Conservation (phyloP, 2,113 vertebrate species). For the Cyprinodon variegatus region DNA sequence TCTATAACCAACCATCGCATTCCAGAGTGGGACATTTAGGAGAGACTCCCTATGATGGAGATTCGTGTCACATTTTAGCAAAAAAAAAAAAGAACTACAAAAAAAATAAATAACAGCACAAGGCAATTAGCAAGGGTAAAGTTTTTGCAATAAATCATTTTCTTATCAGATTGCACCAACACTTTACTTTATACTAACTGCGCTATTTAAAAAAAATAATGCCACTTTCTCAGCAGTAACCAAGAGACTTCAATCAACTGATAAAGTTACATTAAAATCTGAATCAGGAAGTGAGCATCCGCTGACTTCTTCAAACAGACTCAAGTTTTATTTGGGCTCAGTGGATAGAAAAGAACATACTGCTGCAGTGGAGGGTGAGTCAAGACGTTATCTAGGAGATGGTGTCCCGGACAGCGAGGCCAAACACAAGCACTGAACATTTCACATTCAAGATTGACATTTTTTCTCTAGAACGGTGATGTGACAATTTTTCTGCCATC, state of each 20-base stretch:
- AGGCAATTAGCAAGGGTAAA: conserved; percentile 26
- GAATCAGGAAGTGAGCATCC: conserved; percentile 12
- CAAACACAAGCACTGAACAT: conserved; percentile 17
- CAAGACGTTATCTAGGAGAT: conserved; percentile 52
- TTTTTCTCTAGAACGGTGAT: background rate
- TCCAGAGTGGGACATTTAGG: conserved; percentile 40
- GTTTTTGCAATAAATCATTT: conserved; percentile 24
- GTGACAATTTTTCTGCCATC: conserved; percentile 14
- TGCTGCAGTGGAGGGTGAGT: conserved; percentile 49
- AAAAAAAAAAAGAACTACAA: conserved; percentile 3
- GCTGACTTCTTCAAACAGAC: conserved; percentile 44
- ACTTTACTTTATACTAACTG: background rate
- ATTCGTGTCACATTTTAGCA: conserved; percentile 26
- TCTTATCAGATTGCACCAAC: conserved; percentile 20
- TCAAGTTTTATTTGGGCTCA: conserved; percentile 39
- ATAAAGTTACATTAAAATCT: conserved; percentile 8
- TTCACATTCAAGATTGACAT: background rate
- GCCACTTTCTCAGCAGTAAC: conserved; percentile 16
- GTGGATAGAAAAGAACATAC: conserved; percentile 15
- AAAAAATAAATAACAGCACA: conserved; percentile 3
- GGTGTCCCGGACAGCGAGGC: conserved; percentile 8
- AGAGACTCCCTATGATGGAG: conserved; percentile 19
- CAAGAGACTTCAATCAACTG: background rate
- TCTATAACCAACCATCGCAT: conserved; percentile 1
- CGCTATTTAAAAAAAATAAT: conserved; percentile 13